phyloP scores from a whole-genome alignment of 1,140 invertebrate species.

The Drosophila ercepeae region DNA sequence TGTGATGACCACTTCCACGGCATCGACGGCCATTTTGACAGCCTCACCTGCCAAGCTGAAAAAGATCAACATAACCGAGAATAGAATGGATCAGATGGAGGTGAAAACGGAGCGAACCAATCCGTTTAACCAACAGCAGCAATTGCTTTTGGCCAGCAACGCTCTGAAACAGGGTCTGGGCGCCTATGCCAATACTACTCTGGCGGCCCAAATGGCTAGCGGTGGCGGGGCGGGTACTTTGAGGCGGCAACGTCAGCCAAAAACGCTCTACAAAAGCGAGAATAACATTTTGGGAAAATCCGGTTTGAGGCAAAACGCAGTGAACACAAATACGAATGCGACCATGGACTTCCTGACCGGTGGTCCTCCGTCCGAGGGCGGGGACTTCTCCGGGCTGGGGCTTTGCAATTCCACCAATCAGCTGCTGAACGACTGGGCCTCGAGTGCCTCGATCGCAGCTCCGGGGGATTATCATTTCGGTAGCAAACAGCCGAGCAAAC shows the following conservation, averaged over 20 bases:
- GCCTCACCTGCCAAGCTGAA: slow-evolving; percentile 65
- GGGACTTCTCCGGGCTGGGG: slow-evolving; percentile 60
- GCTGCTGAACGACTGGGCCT: slow-evolving; percentile 80
- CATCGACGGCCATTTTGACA: slow-evolving; percentile 68
- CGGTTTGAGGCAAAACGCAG: slow-evolving; percentile 16
- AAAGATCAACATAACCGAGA: slow-evolving; percentile 83
- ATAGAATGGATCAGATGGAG: slow-evolving; percentile 77
- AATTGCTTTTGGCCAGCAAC: slow-evolving; percentile 74
- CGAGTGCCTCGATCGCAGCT: slow-evolving; percentile 73
- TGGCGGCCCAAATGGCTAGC: slow-evolving; percentile 75
- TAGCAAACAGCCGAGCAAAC: slow-evolving; percentile 76
- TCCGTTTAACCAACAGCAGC: slow-evolving; percentile 80
- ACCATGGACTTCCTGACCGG: slow-evolving; percentile 67
- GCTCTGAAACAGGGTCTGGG: slow-evolving; percentile 77
- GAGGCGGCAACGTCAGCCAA: slow-evolving; percentile 77
- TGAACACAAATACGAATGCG: background rate
- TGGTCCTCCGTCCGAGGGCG: slow-evolving; percentile 47
- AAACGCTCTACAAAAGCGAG: slow-evolving; percentile 79
- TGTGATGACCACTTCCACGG: slow-evolving; percentile 76
- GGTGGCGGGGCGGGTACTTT: slow-evolving; percentile 76
- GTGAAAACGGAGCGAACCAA: slow-evolving; percentile 61
- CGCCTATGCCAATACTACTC: slow-evolving; percentile 77
- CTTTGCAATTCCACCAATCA: slow-evolving; percentile 81
- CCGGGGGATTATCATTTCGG: slow-evolving; percentile 77
- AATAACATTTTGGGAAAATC: slow-evolving; percentile 78